These are phyloP conservation scores for Anthopleura sola DNA, from an alignment of 64 coral and sea anemone genomes.

Conservation along the genomic window DNA sequence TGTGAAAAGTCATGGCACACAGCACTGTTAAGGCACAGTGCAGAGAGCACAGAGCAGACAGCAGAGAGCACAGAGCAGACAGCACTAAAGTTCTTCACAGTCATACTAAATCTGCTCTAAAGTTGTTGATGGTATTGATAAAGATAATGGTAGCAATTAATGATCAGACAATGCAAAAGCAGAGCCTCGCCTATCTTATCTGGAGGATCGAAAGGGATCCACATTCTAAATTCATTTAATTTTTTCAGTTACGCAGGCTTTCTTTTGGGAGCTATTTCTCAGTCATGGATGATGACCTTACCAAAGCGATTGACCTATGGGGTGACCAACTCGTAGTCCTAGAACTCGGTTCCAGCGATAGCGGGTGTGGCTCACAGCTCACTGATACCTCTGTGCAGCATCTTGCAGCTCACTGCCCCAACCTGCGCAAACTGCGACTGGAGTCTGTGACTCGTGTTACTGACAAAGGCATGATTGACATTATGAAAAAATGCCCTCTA, in stretches of 20 bases:
- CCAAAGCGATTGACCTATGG: slow-evolving; percentile 76
- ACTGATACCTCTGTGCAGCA: slow-evolving; percentile 68
- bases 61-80: too few relatives aligned
- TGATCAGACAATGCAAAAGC: too few relatives aligned
- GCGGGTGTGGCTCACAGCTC: slow-evolving; percentile 66
- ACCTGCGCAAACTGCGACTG: slow-evolving; percentile 81
- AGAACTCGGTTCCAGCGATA: slow-evolving; percentile 74
- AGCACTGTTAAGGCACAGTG: too few relatives aligned
- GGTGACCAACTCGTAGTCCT: slow-evolving; percentile 69
- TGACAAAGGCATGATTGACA: slow-evolving; percentile 59
- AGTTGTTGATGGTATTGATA: too few relatives aligned
- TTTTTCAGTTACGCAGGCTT: slow-evolving; percentile 49
- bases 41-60: too few relatives aligned
- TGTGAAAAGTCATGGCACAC: too few relatives aligned
- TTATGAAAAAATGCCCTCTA: slow-evolving; percentile 72
- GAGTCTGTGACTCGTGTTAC: slow-evolving; percentile 79
- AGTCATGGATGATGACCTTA: slow-evolving; percentile 73
- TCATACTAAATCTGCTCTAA: too few relatives aligned
- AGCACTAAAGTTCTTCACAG: too few relatives aligned
- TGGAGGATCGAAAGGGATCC: too few relatives aligned
- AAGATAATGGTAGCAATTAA: too few relatives aligned
- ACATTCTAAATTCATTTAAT: too few relatives aligned
- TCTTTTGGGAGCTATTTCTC: slow-evolving; percentile 71
- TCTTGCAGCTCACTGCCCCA: slow-evolving; percentile 78
- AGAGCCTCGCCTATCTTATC: too few relatives aligned